phyloP scores from a whole-genome alignment of 2,888 invertebrate species.

The Dromius quadrimaculatus region DNA sequence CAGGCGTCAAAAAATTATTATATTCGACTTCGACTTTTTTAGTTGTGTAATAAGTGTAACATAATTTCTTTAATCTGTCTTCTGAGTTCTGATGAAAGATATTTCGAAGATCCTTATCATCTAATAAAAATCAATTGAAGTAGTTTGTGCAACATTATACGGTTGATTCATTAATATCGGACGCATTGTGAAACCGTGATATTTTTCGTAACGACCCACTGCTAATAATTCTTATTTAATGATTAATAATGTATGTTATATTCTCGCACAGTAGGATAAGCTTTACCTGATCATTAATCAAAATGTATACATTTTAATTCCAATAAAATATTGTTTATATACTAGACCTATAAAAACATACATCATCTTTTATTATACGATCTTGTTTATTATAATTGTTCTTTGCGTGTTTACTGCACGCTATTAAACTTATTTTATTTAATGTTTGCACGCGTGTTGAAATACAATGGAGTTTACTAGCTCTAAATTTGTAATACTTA shows the following conservation, averaged over 20 bases:
- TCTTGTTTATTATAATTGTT: slow-evolving; percentile 32
- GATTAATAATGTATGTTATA: slow-evolving; percentile 40
- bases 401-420: slow-evolving; percentile 16
- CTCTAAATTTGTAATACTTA: slow-evolving; percentile 8
- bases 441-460: slow-evolving; percentile 7
- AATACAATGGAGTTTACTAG: slow-evolving; percentile 2
- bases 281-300: slow-evolving; percentile 47
- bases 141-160: slow-evolving; percentile 1
- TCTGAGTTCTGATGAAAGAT: too few relatives aligned
- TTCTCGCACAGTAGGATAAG: slow-evolving; percentile 26
- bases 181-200: neutral
- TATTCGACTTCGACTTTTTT: too few relatives aligned
- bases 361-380: slow-evolving; percentile 25
- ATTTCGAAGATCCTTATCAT: too few relatives aligned
- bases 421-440: slow-evolving; percentile 13
- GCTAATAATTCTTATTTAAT: slow-evolving; percentile 37
- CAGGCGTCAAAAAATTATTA: too few relatives aligned
- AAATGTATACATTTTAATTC: slow-evolving; percentile 45
- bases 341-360: slow-evolving; percentile 29
- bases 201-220: slow-evolving; percentile 1
- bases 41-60: too few relatives aligned
- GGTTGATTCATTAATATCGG: slow-evolving; percentile 10
- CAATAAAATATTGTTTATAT: slow-evolving; percentile 44
- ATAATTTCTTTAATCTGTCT: too few relatives aligned
- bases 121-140: neutral